These are phyloP conservation scores for Baccha elongata DNA, from an alignment of 2,888 invertebrate species.

Conservation along the genomic window DNA sequence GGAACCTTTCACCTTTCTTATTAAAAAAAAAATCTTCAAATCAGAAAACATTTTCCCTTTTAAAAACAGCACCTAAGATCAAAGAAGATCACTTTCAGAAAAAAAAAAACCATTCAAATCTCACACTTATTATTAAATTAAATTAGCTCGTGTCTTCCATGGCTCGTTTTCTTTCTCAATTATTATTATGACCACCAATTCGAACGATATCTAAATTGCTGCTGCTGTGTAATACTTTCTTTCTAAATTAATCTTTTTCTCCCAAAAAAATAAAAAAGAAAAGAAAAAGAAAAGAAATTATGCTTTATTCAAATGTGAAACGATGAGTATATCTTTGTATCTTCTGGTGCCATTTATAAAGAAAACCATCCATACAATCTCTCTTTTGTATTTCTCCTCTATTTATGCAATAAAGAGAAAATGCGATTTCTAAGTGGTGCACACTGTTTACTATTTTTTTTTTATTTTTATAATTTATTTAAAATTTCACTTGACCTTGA, in stretches of 20 bases:
- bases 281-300: constrained; percentile 18
- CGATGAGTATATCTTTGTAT: constrained; percentile 49
- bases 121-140: constrained; percentile 17
- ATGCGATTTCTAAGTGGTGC: constrained; percentile 59
- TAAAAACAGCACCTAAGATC: neutral
- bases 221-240: constrained; percentile 58
- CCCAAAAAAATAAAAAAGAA: constrained; percentile 1
- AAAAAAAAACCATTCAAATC: neutral
- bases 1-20: too few relatives aligned
- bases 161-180: neutral
- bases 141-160: neutral
- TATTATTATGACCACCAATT: neutral
- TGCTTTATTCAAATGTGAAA: constrained; percentile 58
- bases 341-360: constrained; percentile 39
- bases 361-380: constrained; percentile 52
- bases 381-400: constrained; percentile 26
- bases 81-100: constrained; percentile 17
- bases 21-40: too few relatives aligned
- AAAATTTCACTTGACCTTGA: constrained; percentile 72
- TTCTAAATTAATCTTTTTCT: constrained; percentile 39
- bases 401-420: constrained; percentile 72
- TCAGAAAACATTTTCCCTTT: neutral
- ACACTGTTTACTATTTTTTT: constrained; percentile 24
- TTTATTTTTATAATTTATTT: neutral
- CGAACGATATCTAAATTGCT: constrained; percentile 40